Base-by-base conservation (phyloP, 2,797 vertebrate genomes). In the Manis javanica region DNA sequence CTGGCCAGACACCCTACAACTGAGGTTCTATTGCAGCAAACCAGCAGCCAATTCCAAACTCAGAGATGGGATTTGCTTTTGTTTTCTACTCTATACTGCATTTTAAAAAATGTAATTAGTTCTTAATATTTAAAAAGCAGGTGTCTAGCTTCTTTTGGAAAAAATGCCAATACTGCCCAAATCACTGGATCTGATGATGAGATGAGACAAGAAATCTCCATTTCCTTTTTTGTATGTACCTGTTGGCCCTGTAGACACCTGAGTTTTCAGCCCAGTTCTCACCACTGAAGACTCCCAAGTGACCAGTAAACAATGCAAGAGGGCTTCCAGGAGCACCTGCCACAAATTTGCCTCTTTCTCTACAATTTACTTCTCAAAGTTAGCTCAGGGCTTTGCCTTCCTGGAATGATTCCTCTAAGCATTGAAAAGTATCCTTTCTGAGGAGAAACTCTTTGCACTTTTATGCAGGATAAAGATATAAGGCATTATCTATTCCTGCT, bases 361-460 rank as follows among this genome's bases (percentile, higher is more conserved):
- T 55, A 12, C 9, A 66, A 39, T 71, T 94, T 95, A 68, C 24
- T 90, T 87, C 81, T 90, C 29, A 46, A 95, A 86, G 18, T 29
- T 84, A 94, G 49, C 57, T 94, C 87, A 82, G 86, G 69, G 31
- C 24, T 81, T 46, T 96, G 84, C 79, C 74, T 79, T 94, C 68
- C 66, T 87, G 46, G 51, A 64, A 69, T 69, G 42, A 96, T 49
- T 86, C 68, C 82, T 29, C 68, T 18, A 68, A 61, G 79, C 68
- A 82, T 51, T 46, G 42, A 68, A 61, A 7, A 85, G 10, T 23
- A 87, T 57, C 37, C 0, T 85, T 77, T 91, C 46, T 46, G 66
- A 92, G 39, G 53, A 91, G 37, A 51, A 92, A 51, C 3, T 71
- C 69, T 85, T 69, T 72, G 66, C 49, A 87, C 26, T 49, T 83